Conservation (phyloP, 2,113 vertebrate species). For the Centropus bengalensis region DNA sequence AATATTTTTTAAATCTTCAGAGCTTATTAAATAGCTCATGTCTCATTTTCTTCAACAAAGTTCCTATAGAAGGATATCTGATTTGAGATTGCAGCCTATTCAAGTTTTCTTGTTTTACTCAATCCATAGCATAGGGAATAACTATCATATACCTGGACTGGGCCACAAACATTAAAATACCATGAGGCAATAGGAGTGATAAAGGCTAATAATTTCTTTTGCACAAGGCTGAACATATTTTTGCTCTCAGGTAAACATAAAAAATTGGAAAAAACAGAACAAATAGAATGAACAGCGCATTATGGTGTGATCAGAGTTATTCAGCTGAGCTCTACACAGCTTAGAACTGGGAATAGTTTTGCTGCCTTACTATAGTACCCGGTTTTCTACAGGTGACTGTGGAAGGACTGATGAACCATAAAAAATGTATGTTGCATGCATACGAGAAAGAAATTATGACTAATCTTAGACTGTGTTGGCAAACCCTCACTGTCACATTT, state of each 20-base stretch:
- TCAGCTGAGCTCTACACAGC: not conserved
- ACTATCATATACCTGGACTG: not conserved
- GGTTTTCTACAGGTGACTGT: not conserved
- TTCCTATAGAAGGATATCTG: not conserved
- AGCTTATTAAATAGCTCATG: not conserved
- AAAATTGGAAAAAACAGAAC: not conserved
- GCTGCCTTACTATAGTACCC: not conserved
- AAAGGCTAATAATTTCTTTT: not conserved
- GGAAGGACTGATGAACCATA: not conserved
- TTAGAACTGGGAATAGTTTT: not conserved
- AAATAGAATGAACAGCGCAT: not conserved
- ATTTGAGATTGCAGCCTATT: not conserved
- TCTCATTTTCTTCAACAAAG: not conserved
- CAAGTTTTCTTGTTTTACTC: not conserved
- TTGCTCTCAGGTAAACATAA: not conserved
- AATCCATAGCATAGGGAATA: not conserved
- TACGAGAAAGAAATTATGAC: not conserved
- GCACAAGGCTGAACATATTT: not conserved
- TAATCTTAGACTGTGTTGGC: not conserved
- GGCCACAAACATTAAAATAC: not conserved
- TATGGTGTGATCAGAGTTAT: not conserved
- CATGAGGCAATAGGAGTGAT: not conserved
- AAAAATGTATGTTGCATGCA: not conserved
- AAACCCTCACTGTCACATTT: not conserved
- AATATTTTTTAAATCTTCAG: not conserved